These are phyloP conservation scores for Tenebrio molitor DNA, from an alignment of 1,140 invertebrate genomes.

Conservation along the genomic window DNA sequence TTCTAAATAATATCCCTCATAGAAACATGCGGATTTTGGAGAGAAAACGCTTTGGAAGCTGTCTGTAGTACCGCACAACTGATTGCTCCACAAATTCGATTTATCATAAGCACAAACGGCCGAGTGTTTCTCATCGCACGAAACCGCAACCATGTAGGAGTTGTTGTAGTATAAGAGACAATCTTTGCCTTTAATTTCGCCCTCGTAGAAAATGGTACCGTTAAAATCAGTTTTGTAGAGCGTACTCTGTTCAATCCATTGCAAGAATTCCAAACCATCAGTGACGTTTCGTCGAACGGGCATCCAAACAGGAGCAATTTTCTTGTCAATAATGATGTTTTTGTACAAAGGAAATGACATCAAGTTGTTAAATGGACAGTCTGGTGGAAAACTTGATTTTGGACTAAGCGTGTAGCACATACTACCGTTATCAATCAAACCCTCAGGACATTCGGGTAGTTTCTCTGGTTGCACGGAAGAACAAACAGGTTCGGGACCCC, in stretches of 20 bases:
- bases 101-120: conserved; percentile 16
- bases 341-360: conserved; percentile 18
- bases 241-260: conserved; percentile 22
- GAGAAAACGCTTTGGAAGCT: conserved; percentile 10
- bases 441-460: conserved; percentile 10
- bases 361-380: conserved; percentile 5
- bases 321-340: background rate
- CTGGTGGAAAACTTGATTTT: background rate
- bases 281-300: conserved; percentile 4
- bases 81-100: background rate
- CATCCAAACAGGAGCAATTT: conserved; percentile 27
- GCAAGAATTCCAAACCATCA: conserved; percentile 5
- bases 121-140: conserved; percentile 9
- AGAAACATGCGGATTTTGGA: conserved; percentile 14
- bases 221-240: background rate
- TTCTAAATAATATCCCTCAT: background rate
- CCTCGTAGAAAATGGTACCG: background rate
- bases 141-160: background rate
- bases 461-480: background rate
- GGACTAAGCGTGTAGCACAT: conserved; percentile 1
- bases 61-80: background rate
- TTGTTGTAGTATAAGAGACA: conserved; percentile 28
- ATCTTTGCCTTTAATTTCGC: background rate
- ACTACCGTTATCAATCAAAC: background rate
- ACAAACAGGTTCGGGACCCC: background rate